Base-by-base conservation (phyloP, 2,888 invertebrate species). In the Heliconius ismenius region DNA sequence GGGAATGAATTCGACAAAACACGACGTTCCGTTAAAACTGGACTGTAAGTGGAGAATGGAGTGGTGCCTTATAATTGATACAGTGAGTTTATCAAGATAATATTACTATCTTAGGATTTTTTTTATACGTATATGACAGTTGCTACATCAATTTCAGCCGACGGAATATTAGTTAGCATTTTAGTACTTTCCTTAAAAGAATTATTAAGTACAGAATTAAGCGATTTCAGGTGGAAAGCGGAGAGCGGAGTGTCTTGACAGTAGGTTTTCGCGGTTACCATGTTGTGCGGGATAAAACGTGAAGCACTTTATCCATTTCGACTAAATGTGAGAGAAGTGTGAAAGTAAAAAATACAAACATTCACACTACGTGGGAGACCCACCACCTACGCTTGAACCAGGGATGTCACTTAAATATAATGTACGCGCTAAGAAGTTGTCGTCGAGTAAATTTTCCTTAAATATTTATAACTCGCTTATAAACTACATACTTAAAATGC, bases 271-370 rank as follows among this genome's bases (percentile, higher is more conserved):
- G 7, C 26, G 15, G 0, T 13, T 24, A 60, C 4, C 13, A 24
- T 26, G 11, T 13, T 11, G 24, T 60, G 24, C 13, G 11, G 4
- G 60, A 24, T 60, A 26, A 24, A 24, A 24, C n/a, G 26, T 26
- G 62, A n/a, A 32, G 11, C 65, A 4, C 15, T 64, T 65, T 39
- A 11, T 65, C 65, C 13, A 39, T 39, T 67, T 15, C 24, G 1
- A 24, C 67, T 67, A 26, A 24, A 24, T 43, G 43, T 43, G 67
- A 39, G 26, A 32, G 15, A 67, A 3, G 67, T 67, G 24, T 43
- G 67, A 67, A 67, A 67, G 67, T 67, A 43, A 67, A 67, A 67
- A 67, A 43, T 43, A 43, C 67, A 67, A 67, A 67, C 24, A 65
- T 36, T 64, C 18, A 24, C 36, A 65, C 65, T 65, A 65, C 65